Base-by-base conservation (phyloP, 2,113 vertebrate genomes). In the Sebastes fasciatus region DNA sequence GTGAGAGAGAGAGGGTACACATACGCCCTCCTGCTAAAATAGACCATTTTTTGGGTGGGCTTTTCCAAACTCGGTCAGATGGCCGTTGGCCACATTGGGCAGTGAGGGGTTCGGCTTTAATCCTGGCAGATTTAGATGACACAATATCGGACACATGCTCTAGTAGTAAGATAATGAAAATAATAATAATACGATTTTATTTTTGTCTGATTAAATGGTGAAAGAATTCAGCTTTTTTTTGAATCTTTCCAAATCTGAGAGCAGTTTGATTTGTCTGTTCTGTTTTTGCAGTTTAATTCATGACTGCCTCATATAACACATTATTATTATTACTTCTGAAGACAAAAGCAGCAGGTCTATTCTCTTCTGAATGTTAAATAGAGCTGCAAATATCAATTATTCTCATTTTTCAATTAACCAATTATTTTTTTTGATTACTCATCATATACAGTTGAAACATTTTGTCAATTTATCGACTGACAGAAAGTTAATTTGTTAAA, bases 101-200 rank as follows among this genome's bases (percentile, higher is more conserved):
- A 12, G 79, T 11, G 54, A 45, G 23, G 48, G 65, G 42, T 52
- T 79, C 72, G 66, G 79, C 61, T 67, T 75, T 65, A 66, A 72
- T 77, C 71, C 52, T 46, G 69, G 14, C n/a, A 45, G 48, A 67
- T 67, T 60, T 60, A 67, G 55, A 49, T n/a, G 60, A 10, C 70
- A 6, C 51, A 72, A 5, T 21, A 60, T 43, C 5, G n/a, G 51
- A 9, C 61, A 34, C 65, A 4, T 6, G 7, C 67, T 55, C 2
- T 6, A 6, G 3, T 57, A 3, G 45, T 46, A 3, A 57, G 21
- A 58, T 5, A 57, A n/a, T 1, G 46, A 55, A 21, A 34, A 46
- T 42, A 43, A 42, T 8, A 23, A 46, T 42, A 43, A 42, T 34
- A 34, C 34, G 6, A 23, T 43, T 66, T 73, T 43, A 46, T 58